Base-by-base conservation (phyloP, 2,888 invertebrate genomes). In the Saturnia japonica region DNA sequence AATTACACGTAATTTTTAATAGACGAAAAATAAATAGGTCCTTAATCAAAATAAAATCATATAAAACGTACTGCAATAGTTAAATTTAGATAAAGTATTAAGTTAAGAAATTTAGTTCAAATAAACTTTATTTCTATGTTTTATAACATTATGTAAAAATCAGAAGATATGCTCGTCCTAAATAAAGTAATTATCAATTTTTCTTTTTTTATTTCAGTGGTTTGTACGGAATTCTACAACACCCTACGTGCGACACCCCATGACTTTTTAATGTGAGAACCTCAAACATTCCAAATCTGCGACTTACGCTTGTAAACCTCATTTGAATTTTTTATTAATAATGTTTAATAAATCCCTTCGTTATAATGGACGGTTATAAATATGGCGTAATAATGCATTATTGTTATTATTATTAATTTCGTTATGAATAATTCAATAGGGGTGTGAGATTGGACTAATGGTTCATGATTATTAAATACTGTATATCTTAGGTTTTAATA, bases 321-420 rank as follows among this genome's bases (percentile, higher is more conserved):
- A 92, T 92, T 93, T 90, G 89, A 91, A 88, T 92, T 92, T 93
- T 93, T 93, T 93, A 93, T 93, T 93, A 92, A 90, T 91, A 89
- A 77, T 78, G 77, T 77, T 78, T 83, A 85, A 85, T 86, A 84
- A 86, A 84, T 83, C 81, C 83, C 64, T 25, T 72, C 74, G 79
- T 74, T 34, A 78, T 84, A 80, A 80, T 85, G 83, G 81, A 83
- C 79, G 78, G 80, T 86, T 82, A 86, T 86, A 86, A 83, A 81
- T 80, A 80, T 79, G 79, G 77, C 77, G 84, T 82, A 82, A 83
- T 81, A 81, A 81, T 74, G 78, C 77, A 77, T 85, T 86, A 87
- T 87, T 90, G 88, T 87, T 89, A 88, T 87, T 88, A 84, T 86
- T 90, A 91, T 88, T 92, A 92, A 93, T 91, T 90, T 88, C 78